Evolutionary conservation across 1,140 invertebrate genomes (phyloP).

Genomic region (Atopsyche davidsoni): DNA sequence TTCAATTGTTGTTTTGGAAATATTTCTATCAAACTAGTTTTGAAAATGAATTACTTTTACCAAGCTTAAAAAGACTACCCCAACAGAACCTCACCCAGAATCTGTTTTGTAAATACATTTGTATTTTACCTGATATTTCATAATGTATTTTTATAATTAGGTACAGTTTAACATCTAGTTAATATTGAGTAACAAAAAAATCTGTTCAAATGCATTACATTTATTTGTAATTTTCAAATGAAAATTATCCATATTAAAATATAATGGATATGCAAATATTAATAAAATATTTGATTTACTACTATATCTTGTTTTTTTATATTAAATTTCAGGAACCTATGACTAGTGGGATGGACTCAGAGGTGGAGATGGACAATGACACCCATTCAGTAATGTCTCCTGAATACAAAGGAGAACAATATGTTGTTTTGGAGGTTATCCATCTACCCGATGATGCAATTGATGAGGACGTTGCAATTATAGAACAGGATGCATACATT

Average conservation of each 20-base stretch:
- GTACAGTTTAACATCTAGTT: neutral
- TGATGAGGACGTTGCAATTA: constrained; percentile 6
- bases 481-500: neutral
- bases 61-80: neutral
- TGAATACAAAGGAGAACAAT: constrained; percentile 53
- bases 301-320: neutral
- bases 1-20: neutral
- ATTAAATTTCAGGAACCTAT: constrained; percentile 4
- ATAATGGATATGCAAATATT: neutral
- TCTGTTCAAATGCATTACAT: neutral
- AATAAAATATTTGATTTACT: neutral
- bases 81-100: neutral
- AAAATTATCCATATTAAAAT: neutral
- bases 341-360: constrained; percentile 43
- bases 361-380: constrained; percentile 44
- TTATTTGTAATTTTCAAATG: neutral
- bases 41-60: neutral
- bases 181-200: neutral
- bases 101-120: neutral
- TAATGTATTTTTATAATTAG: neutral
- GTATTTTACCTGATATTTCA: no score
- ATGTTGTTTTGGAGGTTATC: constrained; percentile 75
- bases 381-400: constrained; percentile 34
- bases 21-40: neutral
- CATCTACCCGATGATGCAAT: constrained; percentile 48